Evolutionary conservation across 2,113 vertebrate species (phyloP).

Genomic region (Marmota flaviventris): DNA sequence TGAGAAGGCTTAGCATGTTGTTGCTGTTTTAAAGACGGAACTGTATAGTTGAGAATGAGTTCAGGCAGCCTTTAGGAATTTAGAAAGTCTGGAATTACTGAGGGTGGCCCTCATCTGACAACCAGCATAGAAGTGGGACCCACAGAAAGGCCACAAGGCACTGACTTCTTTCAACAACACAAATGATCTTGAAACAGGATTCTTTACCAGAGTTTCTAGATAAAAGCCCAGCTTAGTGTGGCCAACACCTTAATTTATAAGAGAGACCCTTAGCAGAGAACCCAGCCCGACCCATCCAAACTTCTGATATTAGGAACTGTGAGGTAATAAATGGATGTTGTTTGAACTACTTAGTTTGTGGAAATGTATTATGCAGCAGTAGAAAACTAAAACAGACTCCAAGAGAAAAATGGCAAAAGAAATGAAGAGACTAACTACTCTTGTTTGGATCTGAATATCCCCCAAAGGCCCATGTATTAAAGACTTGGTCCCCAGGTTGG

Average conservation of each 20-base stretch:
- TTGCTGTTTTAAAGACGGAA: background rate
- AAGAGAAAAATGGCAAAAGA: background rate
- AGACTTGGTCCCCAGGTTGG: background rate
- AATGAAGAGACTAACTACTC: background rate
- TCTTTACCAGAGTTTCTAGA: constrained; percentile 2
- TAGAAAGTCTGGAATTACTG: background rate
- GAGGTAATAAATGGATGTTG: constrained; percentile 30
- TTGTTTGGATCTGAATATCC: background rate
- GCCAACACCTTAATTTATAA: background rate
- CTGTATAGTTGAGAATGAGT: background rate
- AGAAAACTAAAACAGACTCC: background rate
- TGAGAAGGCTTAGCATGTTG: background rate
- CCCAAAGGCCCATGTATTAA: background rate
- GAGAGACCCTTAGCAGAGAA: background rate
- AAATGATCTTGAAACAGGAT: background rate
- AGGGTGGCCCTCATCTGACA: background rate
- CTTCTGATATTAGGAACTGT: background rate
- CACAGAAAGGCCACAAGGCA: background rate
- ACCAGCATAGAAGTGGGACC: background rate
- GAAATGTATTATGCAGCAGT: background rate
- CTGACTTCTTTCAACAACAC: background rate
- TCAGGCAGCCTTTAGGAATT: background rate
- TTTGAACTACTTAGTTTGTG: constrained; percentile 20
- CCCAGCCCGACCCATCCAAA: background rate
- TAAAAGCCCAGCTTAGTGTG: background rate